phyloP scores from a whole-genome alignment of 2,797 vertebrate species.

The Microhierax caerulescens region DNA sequence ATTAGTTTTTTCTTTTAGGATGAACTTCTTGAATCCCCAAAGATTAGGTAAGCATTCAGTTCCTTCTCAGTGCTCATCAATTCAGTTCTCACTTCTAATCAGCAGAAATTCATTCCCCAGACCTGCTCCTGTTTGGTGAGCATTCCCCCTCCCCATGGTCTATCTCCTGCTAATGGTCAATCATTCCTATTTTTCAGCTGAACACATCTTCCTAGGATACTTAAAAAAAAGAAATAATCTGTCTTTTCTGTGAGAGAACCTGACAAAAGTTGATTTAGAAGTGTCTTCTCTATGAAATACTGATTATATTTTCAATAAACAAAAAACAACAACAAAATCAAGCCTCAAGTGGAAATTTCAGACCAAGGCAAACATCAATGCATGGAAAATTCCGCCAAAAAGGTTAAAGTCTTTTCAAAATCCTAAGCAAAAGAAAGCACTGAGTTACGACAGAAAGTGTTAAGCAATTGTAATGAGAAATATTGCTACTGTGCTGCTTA shows the following conservation, averaged over 20 bases:
- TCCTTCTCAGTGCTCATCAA: background rate
- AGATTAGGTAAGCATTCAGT: background rate
- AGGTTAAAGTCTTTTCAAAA: background rate
- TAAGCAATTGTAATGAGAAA: constrained; percentile 25
- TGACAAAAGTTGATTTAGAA: background rate
- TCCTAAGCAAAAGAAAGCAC: constrained; percentile 8
- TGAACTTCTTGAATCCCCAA: background rate
- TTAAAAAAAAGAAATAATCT: background rate
- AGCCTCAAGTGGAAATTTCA: background rate
- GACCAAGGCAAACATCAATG: background rate
- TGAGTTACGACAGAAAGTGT: constrained; percentile 2
- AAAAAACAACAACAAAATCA: background rate
- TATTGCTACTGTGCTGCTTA: constrained; percentile 18
- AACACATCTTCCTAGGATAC: background rate
- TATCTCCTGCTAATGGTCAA: background rate
- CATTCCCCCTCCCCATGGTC: background rate
- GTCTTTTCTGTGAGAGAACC: background rate
- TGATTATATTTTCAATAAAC: background rate
- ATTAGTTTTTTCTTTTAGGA: background rate
- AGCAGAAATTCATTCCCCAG: background rate
- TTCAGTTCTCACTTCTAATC: background rate
- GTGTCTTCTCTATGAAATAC: background rate
- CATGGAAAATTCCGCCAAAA: constrained; percentile 36
- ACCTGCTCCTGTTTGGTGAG: background rate
- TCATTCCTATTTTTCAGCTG: background rate